A percentile compares a stretch with the other conserved stretches of the same genome.
Evolutionary conservation across 2,113 vertebrate species (phyloP).

Genomic region (Thymallus thymallus): DNA sequence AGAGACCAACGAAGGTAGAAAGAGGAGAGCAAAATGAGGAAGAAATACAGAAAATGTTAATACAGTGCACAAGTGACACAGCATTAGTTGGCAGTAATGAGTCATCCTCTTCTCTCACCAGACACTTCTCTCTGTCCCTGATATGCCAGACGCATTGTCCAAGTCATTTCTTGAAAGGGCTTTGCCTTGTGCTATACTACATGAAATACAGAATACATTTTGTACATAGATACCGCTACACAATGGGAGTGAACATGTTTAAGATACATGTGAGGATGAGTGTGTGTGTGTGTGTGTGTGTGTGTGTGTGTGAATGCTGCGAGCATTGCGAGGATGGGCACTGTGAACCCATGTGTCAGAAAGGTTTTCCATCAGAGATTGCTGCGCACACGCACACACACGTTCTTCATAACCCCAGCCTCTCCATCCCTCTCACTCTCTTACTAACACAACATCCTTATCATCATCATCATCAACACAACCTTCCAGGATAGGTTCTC

Average conservation of each 20-base stretch:
- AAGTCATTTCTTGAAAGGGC: too few relatives aligned
- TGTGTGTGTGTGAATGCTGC: constrained; percentile 15
- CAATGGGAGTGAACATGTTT: not conserved
- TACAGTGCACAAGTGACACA: too few relatives aligned
- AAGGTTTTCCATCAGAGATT: constrained; percentile 29
- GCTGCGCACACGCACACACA: constrained; percentile 4
- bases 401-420: constrained; percentile 60
- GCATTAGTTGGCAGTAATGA: too few relatives aligned
- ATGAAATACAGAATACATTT: not conserved
- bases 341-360: constrained; percentile 64
- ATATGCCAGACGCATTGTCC: too few relatives aligned
- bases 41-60: not conserved
- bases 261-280: not conserved
- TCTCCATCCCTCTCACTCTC: constrained; percentile 42
- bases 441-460: not conserved
- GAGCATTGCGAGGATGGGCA: constrained; percentile 43
- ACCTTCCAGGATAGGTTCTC: not conserved
- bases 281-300: not conserved
- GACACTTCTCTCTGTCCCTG: too few relatives aligned
- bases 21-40: too few relatives aligned
- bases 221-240: too few relatives aligned
- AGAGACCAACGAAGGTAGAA: too few relatives aligned
- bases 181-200: not conserved
- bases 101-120: too few relatives aligned
- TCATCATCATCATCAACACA: not conserved